Evolutionary conservation across 2,113 vertebrate genomes (phyloP).

Genomic region (Corapipo altera): DNA sequence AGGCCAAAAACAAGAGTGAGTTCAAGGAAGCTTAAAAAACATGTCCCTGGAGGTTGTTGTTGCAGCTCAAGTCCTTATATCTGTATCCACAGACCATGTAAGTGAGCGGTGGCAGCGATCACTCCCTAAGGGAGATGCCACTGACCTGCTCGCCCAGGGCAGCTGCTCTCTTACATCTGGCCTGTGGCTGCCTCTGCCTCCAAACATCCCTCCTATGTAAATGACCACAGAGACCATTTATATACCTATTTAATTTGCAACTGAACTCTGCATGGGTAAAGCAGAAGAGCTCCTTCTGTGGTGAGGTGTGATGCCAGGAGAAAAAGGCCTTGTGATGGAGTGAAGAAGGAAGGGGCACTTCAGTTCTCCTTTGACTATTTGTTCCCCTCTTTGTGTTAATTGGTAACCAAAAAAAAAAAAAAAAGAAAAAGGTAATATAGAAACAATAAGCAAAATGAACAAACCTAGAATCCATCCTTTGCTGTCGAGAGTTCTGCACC

Average conservation of each 20-base stretch:
- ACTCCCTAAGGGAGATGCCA: fast-evolving
- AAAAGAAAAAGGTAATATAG: background rate
- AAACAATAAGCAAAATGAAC: background rate
- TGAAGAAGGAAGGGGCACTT: background rate
- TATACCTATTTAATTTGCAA: background rate
- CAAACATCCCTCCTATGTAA: background rate
- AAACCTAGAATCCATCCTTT: background rate
- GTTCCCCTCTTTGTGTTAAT: background rate
- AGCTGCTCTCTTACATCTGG: fast-evolving
- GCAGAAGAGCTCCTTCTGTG: background rate
- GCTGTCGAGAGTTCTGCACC: background rate
- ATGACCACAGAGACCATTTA: background rate
- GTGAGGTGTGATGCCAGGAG: fast-evolving
- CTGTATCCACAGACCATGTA: background rate
- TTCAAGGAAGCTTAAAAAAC: background rate
- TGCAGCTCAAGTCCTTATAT: fast-evolving
- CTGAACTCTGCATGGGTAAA: background rate
- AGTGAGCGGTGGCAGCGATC: fast-evolving
- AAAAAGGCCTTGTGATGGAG: background rate
- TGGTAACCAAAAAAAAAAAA: background rate
- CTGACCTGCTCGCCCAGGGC: fast-evolving
- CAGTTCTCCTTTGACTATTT: background rate
- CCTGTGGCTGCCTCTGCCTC: background rate
- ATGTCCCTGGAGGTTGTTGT: background rate
- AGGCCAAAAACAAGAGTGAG: background rate